Base-by-base conservation (phyloP, 2,888 invertebrate species). In the Ennomos quercinarius region DNA sequence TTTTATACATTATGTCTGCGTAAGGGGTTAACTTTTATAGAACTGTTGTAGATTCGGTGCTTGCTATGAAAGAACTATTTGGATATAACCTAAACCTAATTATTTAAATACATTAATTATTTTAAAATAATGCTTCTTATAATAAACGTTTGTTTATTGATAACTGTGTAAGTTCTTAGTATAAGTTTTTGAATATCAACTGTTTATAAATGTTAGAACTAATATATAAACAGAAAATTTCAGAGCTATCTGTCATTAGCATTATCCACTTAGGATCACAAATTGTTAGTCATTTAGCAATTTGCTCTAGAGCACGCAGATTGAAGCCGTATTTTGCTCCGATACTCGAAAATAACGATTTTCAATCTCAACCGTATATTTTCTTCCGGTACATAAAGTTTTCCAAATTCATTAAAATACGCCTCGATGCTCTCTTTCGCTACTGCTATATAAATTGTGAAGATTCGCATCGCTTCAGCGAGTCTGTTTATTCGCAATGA, bases 321-420 rank as follows among this genome's bases (percentile, higher is more conserved):
- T 47, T n/a, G 43, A 13, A 56, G 39, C 3, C 8, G 38, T 27
- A 10, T n/a, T 53, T 44, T 27, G 13, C 36, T 10, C 12, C 48
- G 40, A 35, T 13, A 27, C 46, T 36, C 43, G 27, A 37, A 50
- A 60, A 54, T 45, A 57, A 47, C 50, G 57, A 41, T 58, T 61
- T 66, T 52, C 60, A 52, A 60, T 60, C 48, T 59, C 41, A 53
- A 50, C 57, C 47, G 17, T 42, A 39, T 13, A 42, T 46, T 60
- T 39, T 45, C 51, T 58, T 61, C 49, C 56, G 50, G 50, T 38
- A 50, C 48, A 57, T 56, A 61, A 61, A 59, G 42, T 47, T 59
- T 40, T 63, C 50, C 42, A 55, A 59, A 56, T 58, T 55, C 43
- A 42, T 49, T 63, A 13, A 11, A 52, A 40, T 45, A 63, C 52